Evolutionary conservation across 2,888 invertebrate species (phyloP), one percentile per base, ranked within the genome.

Genomic region (Nomada fabriciana): DNA sequence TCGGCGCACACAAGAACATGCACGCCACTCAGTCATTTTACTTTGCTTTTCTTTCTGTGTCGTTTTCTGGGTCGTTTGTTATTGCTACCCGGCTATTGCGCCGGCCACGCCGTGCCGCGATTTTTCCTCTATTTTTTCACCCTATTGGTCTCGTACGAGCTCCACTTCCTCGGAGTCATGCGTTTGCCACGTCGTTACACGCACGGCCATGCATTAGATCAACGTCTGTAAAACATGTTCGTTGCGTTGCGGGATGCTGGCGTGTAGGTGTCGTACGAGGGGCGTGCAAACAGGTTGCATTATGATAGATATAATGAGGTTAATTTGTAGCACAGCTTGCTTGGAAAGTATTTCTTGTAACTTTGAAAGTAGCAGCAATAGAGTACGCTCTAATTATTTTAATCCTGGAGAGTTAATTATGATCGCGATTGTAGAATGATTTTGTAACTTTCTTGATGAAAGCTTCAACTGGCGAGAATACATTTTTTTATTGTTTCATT

Each of bases 1-100:
- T 25, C 60, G 42, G n/a, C 63, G 23, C 64, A 64, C 68, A 47
- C 53, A 60, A 53, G 72, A 68, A 74, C 80, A 65, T 76, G 71
- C 73, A 80, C 74, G 71, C 50, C 67, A 55, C 43, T 75, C 78
- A 10, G 63, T 82, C 77, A 68, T 72, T 53, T 29, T 25, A 43
- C 23, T 53, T 71, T 23, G 42, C 53, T 67, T 29, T 72, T 74
- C 73, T 59, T 63, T 23, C n/a, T 10, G 29, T 52, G 57, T 53
- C 70, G 64, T 82, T 87, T 80, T 83, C 87, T 73, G 65, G 76
- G 69, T 82, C 83, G 75, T 83, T 83, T 72, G 71, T 85, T 72
- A 78, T 79, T 76, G 63, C 64, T 53, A 43, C 47, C 29, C 23
- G 53, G 18, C 53, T 13, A 18, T 36, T 11, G 9, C 1, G 18